Evolutionary conservation across 2,113 vertebrate genomes (phyloP).

Genomic region (Onychostoma macrolepis): DNA sequence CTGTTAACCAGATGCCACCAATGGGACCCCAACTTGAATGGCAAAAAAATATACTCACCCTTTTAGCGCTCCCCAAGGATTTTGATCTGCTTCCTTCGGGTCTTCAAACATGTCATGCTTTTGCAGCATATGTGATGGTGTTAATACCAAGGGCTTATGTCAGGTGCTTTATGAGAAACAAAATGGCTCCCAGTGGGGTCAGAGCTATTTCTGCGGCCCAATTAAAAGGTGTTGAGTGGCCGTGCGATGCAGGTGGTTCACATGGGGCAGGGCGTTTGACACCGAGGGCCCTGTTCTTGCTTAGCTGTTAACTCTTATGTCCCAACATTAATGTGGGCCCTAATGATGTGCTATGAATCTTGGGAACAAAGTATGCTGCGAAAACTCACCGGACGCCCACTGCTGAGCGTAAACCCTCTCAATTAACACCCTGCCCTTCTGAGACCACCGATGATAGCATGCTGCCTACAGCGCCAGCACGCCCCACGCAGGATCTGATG

Average conservation of each 20-base stretch:
- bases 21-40: neutral
- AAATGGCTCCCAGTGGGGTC: conserved; percentile 56
- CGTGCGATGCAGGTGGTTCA: conserved; percentile 61
- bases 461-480: conserved; percentile 55
- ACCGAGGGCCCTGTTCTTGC: conserved; percentile 62
- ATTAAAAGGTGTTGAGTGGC: conserved; percentile 72
- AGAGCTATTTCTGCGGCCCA: conserved; percentile 70
- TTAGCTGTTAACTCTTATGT: conserved; percentile 63
- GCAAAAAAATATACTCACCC: neutral
- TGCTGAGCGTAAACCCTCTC: conserved; percentile 48
- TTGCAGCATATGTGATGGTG: neutral
- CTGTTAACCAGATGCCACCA: neutral
- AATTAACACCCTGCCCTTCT: conserved; percentile 61
- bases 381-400: conserved; percentile 45
- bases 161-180: conserved; percentile 27
- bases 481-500: conserved; percentile 48
- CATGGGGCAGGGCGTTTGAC: conserved; percentile 70
- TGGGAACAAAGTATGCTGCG: conserved; percentile 49
- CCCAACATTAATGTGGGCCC: conserved; percentile 60
- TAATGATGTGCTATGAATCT: conserved; percentile 64
- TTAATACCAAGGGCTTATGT: conserved; percentile 61
- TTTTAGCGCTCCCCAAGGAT: neutral
- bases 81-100: neutral
- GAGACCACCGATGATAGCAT: conserved; percentile 49
- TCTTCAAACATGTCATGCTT: conserved; percentile 23